These are phyloP conservation scores for Isichthys henryi DNA, from an alignment of 2,113 vertebrate species.

Conservation along the genomic window DNA sequence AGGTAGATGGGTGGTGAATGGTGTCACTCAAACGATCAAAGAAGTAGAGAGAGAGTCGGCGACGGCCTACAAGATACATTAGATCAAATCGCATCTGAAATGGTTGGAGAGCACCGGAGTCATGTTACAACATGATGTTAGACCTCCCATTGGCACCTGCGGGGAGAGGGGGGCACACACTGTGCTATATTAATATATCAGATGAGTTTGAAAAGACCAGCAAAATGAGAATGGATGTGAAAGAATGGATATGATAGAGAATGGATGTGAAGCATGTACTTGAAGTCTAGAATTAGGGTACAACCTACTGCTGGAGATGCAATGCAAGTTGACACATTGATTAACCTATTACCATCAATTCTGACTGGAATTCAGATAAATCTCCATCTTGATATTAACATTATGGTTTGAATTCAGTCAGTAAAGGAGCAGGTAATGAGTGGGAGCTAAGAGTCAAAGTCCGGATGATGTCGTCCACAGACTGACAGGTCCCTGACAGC, in stretches of 20 bases:
- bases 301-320: not conserved
- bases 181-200: not conserved
- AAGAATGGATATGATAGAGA: not conserved
- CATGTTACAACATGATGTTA: not conserved
- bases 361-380: not conserved
- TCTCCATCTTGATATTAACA: not conserved
- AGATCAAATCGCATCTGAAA: not conserved
- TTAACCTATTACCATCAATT: not conserved
- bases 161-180: not conserved
- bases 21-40: not conserved
- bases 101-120: not conserved
- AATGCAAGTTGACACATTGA: not conserved
- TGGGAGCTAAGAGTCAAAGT: not conserved
- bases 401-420: not conserved
- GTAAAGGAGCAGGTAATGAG: not conserved
- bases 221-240: not conserved
- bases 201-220: not conserved
- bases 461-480: not conserved
- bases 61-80: not conserved
- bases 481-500: not conserved
- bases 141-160: not conserved
- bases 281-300: not conserved
- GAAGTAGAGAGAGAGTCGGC: not conserved
- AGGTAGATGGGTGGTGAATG: not conserved
- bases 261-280: not conserved